Evolutionary conservation across 2,888 invertebrate genomes (phyloP).

Genomic region (Lepidochitona cinerea): DNA sequence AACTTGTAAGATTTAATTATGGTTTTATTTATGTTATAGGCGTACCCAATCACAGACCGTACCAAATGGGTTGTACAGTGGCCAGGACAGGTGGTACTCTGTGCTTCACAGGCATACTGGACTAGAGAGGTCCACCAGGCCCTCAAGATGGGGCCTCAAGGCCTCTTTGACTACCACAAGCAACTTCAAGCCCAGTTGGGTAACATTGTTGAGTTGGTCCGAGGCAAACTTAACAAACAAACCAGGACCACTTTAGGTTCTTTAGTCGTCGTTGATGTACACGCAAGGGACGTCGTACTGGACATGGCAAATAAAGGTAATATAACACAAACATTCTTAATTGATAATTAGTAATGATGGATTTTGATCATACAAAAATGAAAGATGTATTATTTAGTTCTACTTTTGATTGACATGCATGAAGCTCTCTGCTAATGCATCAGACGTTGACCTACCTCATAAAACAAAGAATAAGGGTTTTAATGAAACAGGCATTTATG

Average conservation of each 20-base stretch:
- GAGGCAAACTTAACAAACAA: constrained; percentile 88
- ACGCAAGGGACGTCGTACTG: constrained; percentile 88
- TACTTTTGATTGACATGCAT: no score
- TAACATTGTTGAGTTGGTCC: constrained; percentile 82
- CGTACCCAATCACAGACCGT: constrained; percentile 71
- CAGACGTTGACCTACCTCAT: no score
- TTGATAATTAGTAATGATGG: no score
- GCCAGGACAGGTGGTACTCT: constrained; percentile 94
- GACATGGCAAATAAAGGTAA: constrained; percentile 72
- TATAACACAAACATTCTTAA: no score
- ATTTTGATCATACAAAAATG: no score
- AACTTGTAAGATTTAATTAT: no score
- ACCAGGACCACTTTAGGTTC: constrained; percentile 92
- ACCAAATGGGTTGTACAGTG: constrained; percentile 88
- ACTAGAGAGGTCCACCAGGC: constrained; percentile 84
- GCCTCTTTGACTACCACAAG: constrained; percentile 75
- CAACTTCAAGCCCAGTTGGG: constrained; percentile 78
- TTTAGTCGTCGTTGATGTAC: constrained; percentile 92
- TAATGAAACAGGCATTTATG: no score
- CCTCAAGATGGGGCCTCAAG: constrained; percentile 76
- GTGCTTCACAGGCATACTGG: constrained; percentile 85
- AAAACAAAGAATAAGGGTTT: no score
- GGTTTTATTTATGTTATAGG: no score
- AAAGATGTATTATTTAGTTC: no score
- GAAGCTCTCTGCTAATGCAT: no score